Evolutionary conservation across 2,797 vertebrate genomes (phyloP), one percentile per base, ranked within the genome.

Genomic region (Gallirallus australis): DNA sequence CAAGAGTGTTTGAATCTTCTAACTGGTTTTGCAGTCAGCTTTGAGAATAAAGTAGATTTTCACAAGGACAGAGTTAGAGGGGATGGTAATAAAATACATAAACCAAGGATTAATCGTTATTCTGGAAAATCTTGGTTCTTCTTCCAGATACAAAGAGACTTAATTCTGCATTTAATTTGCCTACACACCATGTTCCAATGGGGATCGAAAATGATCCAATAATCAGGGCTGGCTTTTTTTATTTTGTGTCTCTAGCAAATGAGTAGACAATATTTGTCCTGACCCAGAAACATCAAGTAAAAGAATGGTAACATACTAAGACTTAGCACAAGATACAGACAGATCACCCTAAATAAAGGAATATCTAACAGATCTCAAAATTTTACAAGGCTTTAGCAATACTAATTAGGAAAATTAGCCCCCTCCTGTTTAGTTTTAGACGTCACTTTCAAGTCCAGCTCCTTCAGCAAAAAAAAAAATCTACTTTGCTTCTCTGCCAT

Each of bases 401-500:
- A 28, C 4, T 37, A n/a, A 30, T 42, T 65, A 6, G 19, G 24
- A 89, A 86, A 76, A 66, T 72, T 9, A 57, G 3, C 2, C 11
- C 5, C 5, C 16, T 82, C 65, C 27, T 53, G 12, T n/a, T 86
- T 78, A 9, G 14, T 63, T 84, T 65, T 63, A 91, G 50, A 52
- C 2, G 0, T 17, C 37, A 60, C n/a, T 56, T 81, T 24, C 7
- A 75, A 85, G 20, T 0, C 18, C 20, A 65, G 37, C 47, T 7
- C 31, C 48, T 33, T 15, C 27, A 48, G 52, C 15, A 72, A 57
- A 87, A 71, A 83, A 33, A 47, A 47, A 12, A 65, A 96, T 92
- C 87, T 93, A 61, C 64, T 96, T 82, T 95, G 75, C 72, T 93
- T 85, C 94, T 68, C 72, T 96, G 96, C 83, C 97, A 95, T 92